Evolutionary conservation across 2,797 vertebrate species (phyloP).

Genomic region (Hirundo rustica): DNA sequence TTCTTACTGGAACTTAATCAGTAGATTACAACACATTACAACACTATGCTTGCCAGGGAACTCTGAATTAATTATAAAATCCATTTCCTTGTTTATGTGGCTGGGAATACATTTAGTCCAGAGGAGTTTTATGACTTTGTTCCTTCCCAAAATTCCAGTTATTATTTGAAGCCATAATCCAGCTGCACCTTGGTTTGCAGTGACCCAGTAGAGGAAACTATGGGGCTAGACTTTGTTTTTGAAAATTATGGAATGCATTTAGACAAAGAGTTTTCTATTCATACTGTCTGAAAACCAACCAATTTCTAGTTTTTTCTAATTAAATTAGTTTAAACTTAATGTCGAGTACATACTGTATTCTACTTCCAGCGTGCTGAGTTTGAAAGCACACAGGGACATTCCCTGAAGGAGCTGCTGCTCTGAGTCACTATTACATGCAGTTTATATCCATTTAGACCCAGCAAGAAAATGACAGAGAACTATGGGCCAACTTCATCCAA

Average conservation of each 20-base stretch:
- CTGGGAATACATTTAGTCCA: slow-evolving; percentile 38
- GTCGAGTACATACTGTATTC: background rate
- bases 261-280: background rate
- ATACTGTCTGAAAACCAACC: background rate
- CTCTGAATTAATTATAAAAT: slow-evolving; percentile 65
- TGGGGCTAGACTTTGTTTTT: background rate
- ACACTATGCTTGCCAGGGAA: slow-evolving; percentile 42
- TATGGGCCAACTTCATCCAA: background rate
- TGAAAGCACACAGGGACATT: background rate
- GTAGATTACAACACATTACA: slow-evolving; percentile 56
- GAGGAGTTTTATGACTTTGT: slow-evolving; percentile 32
- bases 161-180: background rate
- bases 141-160: slow-evolving; percentile 29
- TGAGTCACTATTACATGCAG: background rate
- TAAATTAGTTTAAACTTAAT: background rate
- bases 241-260: background rate
- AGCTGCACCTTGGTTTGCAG: background rate
- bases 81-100: slow-evolving; percentile 47
- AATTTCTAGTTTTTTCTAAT: background rate
- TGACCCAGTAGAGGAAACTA: background rate
- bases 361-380: background rate
- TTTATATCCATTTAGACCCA: background rate
- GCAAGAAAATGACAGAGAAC: background rate
- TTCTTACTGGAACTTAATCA: slow-evolving; percentile 56
- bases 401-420: background rate